phyloP scores from a whole-genome alignment of 2,113 vertebrate genomes.

The Chloebia gouldiae region DNA sequence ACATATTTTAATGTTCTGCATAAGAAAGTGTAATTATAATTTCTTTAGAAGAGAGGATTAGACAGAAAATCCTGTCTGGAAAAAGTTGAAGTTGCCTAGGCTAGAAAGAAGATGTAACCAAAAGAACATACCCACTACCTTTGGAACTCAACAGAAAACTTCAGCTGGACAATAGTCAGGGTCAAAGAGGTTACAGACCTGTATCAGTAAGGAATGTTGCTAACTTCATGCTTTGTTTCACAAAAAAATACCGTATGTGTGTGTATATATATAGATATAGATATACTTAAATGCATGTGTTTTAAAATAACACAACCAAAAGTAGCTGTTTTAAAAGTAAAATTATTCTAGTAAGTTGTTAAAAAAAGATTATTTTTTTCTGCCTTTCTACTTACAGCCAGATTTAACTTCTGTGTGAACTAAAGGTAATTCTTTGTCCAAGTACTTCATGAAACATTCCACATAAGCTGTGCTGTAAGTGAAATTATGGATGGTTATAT shows the following conservation, averaged over 20 bases:
- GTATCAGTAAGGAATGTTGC: not conserved
- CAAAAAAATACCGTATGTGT: too few species aligned
- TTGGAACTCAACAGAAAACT: not conserved
- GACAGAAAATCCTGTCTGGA: not conserved
- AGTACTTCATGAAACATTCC: constrained; percentile 37
- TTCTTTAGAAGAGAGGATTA: not conserved
- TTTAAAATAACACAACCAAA: not conserved
- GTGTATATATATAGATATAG: not conserved
- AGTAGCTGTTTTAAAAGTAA: not conserved
- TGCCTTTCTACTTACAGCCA: constrained; percentile 57
- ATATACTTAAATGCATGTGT: not conserved
- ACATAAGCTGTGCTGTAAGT: constrained; percentile 24
- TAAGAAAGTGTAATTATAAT: not conserved
- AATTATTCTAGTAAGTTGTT: not conserved
- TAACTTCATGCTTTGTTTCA: not conserved
- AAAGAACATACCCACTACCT: not conserved
- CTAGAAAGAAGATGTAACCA: not conserved
- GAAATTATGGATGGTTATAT: constrained; percentile 58
- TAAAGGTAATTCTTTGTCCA: not conserved
- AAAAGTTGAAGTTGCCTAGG: not conserved
- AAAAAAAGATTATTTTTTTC: not conserved
- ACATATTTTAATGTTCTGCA: not conserved
- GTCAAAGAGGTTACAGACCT: not conserved
- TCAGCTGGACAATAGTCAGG: not conserved
- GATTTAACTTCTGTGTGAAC: constrained; percentile 35